These are phyloP conservation scores for Paedocypris sp. DNA, from an alignment of 2,113 vertebrate species.

Conservation along the genomic window DNA sequence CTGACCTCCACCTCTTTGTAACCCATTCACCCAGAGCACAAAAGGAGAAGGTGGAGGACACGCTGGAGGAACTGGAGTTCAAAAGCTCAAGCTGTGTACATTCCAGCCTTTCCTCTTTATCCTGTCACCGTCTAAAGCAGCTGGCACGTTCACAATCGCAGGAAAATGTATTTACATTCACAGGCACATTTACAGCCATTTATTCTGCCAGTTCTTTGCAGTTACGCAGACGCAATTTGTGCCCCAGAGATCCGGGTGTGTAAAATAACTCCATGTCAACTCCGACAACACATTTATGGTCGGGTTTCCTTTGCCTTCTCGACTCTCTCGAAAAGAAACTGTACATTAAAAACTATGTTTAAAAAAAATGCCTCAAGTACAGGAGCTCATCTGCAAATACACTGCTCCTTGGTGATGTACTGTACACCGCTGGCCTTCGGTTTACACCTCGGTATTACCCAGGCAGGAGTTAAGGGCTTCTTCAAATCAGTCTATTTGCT, in stretches of 20 bases:
- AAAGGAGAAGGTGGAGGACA: conserved; percentile 13
- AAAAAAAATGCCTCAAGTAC: background rate
- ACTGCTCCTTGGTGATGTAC: background rate
- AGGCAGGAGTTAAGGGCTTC: background rate
- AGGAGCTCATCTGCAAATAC: background rate
- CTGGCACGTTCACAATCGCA: conserved; percentile 25
- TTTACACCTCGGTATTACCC: background rate
- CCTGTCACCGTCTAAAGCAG: conserved; percentile 27
- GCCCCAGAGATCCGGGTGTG: background rate
- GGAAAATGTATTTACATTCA: conserved; percentile 22
- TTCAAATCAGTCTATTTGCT: too few species aligned
- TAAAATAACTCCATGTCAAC: background rate
- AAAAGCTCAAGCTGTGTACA: conserved; percentile 35
- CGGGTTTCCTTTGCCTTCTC: too few species aligned
- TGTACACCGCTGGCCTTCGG: background rate
- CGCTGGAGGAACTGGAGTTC: conserved; percentile 28
- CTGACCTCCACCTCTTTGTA: conserved; percentile 10
- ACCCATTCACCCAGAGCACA: conserved; percentile 11
- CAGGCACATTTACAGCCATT: background rate
- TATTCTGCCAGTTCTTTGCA: background rate
- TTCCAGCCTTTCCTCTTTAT: conserved; percentile 33
- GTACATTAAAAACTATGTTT: background rate
- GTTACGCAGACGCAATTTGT: background rate
- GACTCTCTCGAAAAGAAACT: too few species aligned
- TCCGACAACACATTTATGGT: too few species aligned